phyloP scores from a whole-genome alignment of 2,797 vertebrate genomes.

The Danionella dracula region DNA sequence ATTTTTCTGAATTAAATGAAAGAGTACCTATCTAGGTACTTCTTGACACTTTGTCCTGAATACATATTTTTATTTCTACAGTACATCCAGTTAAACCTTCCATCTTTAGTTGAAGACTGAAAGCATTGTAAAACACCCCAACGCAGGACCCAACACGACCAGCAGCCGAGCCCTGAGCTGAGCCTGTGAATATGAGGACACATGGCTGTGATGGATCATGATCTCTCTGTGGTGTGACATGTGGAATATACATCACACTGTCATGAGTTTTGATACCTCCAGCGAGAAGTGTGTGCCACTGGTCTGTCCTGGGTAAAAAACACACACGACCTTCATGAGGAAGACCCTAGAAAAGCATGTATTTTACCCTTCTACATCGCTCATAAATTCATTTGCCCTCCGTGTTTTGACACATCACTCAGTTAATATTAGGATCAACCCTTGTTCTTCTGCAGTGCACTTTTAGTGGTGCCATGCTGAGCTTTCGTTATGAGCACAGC shows the following conservation, averaged over 20 bases:
- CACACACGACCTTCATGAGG: conserved; percentile 53
- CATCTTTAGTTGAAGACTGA: too few relatives aligned
- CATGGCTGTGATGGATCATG: conserved; percentile 35
- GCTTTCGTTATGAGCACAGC: conserved; percentile 6
- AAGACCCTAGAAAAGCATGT: conserved; percentile 47
- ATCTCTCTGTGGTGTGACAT: conserved; percentile 17
- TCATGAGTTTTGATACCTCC: conserved; percentile 21
- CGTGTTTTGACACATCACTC: conserved; percentile 46
- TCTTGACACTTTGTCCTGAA: too few relatives aligned
- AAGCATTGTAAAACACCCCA: not conserved
- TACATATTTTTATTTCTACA: too few relatives aligned
- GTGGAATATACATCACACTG: conserved; percentile 19
- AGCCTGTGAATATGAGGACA: conserved; percentile 18
- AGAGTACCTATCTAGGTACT: too few relatives aligned
- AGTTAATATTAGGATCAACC: conserved; percentile 50
- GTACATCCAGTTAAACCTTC: too few relatives aligned
- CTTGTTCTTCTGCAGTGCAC: conserved; percentile 48
- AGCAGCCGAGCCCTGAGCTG: conserved; percentile 8
- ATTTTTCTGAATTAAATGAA: too few relatives aligned
- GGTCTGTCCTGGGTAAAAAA: conserved; percentile 6
- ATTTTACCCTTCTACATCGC: conserved; percentile 40
- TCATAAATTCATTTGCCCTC: conserved; percentile 39
- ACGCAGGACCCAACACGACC: not conserved
- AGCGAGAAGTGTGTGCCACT: conserved; percentile 8
- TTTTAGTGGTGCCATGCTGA: conserved; percentile 38